phyloP scores from a whole-genome alignment of 2,113 vertebrate genomes.

The Brienomyrus longianalis region DNA sequence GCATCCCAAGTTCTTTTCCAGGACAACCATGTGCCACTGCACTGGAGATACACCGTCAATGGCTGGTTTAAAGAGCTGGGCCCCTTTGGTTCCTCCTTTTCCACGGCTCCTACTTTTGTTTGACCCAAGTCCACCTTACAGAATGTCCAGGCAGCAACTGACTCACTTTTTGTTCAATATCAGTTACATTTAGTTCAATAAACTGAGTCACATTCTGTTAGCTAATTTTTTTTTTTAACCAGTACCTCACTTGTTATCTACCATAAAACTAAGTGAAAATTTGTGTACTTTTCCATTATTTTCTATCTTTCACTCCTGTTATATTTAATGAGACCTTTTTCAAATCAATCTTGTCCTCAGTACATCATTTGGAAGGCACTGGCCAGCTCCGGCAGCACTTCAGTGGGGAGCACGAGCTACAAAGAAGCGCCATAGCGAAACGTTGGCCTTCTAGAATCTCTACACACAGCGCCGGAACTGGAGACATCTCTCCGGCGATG shows the following conservation, averaged over 20 bases:
- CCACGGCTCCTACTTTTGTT: background rate
- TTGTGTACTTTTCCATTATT: background rate
- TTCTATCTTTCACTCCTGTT: background rate
- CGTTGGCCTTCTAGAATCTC: too few species aligned
- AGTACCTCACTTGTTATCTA: background rate
- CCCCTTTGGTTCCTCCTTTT: background rate
- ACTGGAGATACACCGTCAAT: background rate
- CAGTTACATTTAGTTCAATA: background rate
- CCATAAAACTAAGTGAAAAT: background rate
- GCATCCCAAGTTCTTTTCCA: background rate
- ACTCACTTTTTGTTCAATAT: background rate
- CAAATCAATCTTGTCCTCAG: background rate
- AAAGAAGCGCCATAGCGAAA: background rate
- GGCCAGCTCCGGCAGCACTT: background rate
- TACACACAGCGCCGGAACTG: background rate
- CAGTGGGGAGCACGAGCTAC: background rate
- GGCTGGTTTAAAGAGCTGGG: background rate
- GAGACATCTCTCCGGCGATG: background rate
- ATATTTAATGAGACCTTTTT: background rate
- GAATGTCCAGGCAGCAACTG: background rate
- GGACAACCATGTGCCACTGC: background rate
- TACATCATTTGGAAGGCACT: conserved; percentile 16
- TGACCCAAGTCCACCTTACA: background rate
- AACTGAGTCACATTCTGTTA: background rate
- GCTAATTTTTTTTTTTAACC: background rate